Evolutionary conservation across 2,888 invertebrate genomes (phyloP).

Genomic region (Apocheima hispidaria): DNA sequence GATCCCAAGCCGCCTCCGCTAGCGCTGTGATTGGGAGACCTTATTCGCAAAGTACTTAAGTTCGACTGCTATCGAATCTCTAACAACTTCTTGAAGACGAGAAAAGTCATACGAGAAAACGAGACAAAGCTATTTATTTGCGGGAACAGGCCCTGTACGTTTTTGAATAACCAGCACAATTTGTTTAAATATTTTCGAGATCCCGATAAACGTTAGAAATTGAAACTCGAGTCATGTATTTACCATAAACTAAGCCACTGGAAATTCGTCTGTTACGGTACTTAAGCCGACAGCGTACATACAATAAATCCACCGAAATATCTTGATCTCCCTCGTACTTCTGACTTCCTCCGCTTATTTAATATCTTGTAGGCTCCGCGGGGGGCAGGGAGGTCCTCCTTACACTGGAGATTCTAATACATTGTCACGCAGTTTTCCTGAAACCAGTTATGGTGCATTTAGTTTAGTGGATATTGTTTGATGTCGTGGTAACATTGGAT

Average conservation of each 20-base stretch:
- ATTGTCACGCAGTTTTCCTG: slow-evolving; percentile 33
- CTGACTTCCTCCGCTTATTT: background rate
- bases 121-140: no score
- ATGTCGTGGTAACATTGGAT: slow-evolving; percentile 4
- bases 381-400: slow-evolving; percentile 1
- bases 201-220: slow-evolving; percentile 21
- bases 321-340: slow-evolving; percentile 13
- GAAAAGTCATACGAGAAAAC: no score
- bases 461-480: slow-evolving; percentile 20
- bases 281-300: slow-evolving; percentile 46
- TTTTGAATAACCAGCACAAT: background rate
- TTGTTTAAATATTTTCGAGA: background rate
- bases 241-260: slow-evolving; percentile 49
- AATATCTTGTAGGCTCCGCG: background rate
- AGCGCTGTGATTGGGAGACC: no score
- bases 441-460: slow-evolving; percentile 18
- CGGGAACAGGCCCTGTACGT: no score
- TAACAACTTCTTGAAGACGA: no score
- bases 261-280: slow-evolving; percentile 49
- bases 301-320: slow-evolving; percentile 41
- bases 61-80: no score
- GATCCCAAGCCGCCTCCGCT: no score
- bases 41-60: no score
- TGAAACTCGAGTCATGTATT: slow-evolving; percentile 41
- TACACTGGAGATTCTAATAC: slow-evolving; percentile 31